phyloP scores from a whole-genome alignment of 2,888 invertebrate genomes.

The Papilio gigon region DNA sequence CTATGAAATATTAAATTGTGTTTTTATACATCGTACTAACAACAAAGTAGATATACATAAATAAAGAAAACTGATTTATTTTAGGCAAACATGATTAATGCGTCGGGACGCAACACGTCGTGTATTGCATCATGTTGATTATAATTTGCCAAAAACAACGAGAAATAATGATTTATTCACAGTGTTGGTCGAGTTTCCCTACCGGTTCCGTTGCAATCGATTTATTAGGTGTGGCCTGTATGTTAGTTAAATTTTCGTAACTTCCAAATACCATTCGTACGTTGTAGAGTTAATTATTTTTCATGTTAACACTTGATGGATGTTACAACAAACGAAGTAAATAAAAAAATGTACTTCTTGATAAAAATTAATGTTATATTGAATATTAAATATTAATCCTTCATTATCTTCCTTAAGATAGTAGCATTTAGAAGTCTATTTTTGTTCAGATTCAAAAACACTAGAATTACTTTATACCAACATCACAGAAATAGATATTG shows the following conservation, averaged over 20 bases:
- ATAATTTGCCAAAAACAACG: slow-evolving; percentile 8
- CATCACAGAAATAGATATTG: too few relatives aligned
- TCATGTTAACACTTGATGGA: background rate
- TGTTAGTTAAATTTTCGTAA: slow-evolving; percentile 33
- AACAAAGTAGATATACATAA: too few relatives aligned
- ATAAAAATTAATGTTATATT: too few relatives aligned
- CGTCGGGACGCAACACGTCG: background rate
- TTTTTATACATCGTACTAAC: too few relatives aligned
- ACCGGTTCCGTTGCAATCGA: slow-evolving; percentile 33
- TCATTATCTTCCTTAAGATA: too few relatives aligned
- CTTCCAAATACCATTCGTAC: slow-evolving; percentile 20
- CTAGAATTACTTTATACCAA: too few relatives aligned
- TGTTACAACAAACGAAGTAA: background rate
- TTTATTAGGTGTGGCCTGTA: slow-evolving; percentile 29
- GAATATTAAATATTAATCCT: too few relatives aligned
- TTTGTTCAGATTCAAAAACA: too few relatives aligned
- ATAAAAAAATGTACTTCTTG: background rate
- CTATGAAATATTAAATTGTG: too few relatives aligned
- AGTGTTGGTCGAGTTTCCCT: slow-evolving; percentile 20
- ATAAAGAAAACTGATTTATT: background rate
- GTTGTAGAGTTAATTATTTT: background rate
- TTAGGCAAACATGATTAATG: too few relatives aligned
- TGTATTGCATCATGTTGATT: background rate
- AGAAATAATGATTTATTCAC: slow-evolving; percentile 27
- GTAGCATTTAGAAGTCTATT: too few relatives aligned